Base-by-base conservation (phyloP, 1,140 invertebrate genomes). In the Linepithema humile region DNA sequence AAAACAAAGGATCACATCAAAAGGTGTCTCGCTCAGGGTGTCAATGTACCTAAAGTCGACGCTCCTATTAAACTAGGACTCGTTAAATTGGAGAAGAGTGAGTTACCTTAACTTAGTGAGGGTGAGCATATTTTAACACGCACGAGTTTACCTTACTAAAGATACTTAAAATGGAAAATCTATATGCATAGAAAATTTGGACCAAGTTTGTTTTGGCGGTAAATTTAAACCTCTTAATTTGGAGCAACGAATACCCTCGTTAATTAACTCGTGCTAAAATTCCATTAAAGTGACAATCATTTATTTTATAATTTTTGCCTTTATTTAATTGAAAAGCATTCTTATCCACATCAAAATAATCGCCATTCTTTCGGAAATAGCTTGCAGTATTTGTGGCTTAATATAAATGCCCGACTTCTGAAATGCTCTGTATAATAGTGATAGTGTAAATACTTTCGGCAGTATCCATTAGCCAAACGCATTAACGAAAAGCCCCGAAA, bases 391-490 rank as follows among this genome's bases (percentile, higher is more conserved):
- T n/a, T 23, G 40, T 2, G 15, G 26, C 59, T 48, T 64, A 50
- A 80, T 29, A 55, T 69, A 69, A 77, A 70, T 69, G 12, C 35
- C 29, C n/a, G 35, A 69, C 67, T 40, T 57, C 48, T 55, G 32
- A 53, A 32, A 12, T 23, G 35, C 23, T 38, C 53, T 17, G 50
- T n/a, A 23, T 60, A 59, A 65, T n/a, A 35, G 23, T 20, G n/a
- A n/a, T n/a, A n/a, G 48, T 57, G 32, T 6, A 80, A 80, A 80
- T 70, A 70, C 32, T 43, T 43, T 53, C 67, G 64, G 35, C 35
- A n/a, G 48, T 80, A 70, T 69, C 75, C 64, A 80, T 80, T 80
- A 69, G 53, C 75, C 26, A 20, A 7, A 64, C 64, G 45, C 75
- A 80, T 80, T 80, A 50, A 48, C 75, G 50, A 69, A 65, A 59